Base-by-base conservation (phyloP, 1,140 invertebrate genomes). In the Ceratina calcarata region DNA sequence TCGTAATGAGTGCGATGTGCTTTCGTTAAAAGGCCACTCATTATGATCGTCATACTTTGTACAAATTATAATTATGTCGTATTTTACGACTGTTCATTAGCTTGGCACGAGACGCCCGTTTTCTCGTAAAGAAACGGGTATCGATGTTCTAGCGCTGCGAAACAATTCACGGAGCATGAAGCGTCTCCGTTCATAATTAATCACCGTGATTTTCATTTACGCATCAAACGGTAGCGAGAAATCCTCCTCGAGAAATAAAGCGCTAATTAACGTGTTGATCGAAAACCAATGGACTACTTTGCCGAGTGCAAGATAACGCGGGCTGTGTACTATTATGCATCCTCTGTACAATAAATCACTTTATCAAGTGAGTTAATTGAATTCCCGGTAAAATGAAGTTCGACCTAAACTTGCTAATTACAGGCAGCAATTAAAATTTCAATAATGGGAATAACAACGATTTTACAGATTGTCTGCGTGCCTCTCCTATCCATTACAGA, bases 221-320 rank as follows among this genome's bases (percentile, higher is more conserved):
- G 2, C 15, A 18, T 49, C 16, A 49, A 68, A 49, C 13, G 8
- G 3, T 2, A 15, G 27, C 22, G 51, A 57, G 62, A n/a, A 58
- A 67, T 75, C 18, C 27, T 12, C 1, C 20, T 67, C n/a, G 2
- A 45, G 20, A 6, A 68, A 2, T 12, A 10, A 12, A 12, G 18
- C 16, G 53, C 49, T 76, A 58, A 76, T 76, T 68, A 60, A 13
- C 37, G 13, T 18, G 37, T 16, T 68, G 27, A n/a, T 76, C 24
- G 32, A 55, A 76, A 76, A 76, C 16, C 53, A 68, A 76, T 68
- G 22, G 13, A n/a, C 22, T 60, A 49, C 18, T 60, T 68, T 58
- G 53, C 58, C 24, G 15, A 16, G 15, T 20, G 12, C 10, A 12
- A 60, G 20, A 76, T 37, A 75, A 76, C 16, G 18, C 53, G 8